phyloP scores from a whole-genome alignment of 2,797 vertebrate genomes.

The Hemitrygon akajei region DNA sequence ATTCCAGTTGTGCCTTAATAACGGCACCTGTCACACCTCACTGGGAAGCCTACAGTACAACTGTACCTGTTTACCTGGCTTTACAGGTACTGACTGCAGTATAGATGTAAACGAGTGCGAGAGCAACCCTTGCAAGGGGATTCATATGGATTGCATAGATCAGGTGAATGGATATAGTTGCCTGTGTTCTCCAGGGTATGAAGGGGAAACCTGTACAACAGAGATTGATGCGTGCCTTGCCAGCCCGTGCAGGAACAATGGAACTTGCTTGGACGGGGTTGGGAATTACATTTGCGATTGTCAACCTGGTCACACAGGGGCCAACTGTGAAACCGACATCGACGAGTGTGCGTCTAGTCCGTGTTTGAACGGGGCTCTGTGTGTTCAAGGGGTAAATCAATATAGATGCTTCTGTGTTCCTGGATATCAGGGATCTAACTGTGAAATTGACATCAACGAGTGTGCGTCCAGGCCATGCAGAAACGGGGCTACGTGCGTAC shows the following conservation, averaged over 20 bases:
- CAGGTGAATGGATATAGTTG: slow-evolving; percentile 56
- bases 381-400: slow-evolving; percentile 58
- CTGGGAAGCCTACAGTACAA: slow-evolving; percentile 54
- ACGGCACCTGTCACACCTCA: slow-evolving; percentile 51
- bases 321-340: slow-evolving; percentile 59
- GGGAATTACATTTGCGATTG: slow-evolving; percentile 62
- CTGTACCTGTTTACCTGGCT: slow-evolving; percentile 61
- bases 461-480: slow-evolving; percentile 83
- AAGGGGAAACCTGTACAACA: slow-evolving; percentile 55
- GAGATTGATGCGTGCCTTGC: slow-evolving; percentile 55
- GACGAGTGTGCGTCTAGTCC: slow-evolving; percentile 71
- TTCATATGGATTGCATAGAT: slow-evolving; percentile 55
- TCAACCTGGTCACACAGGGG: slow-evolving; percentile 60
- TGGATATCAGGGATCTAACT: slow-evolving; percentile 85
- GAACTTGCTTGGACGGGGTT: slow-evolving; percentile 55
- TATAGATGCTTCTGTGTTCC: slow-evolving; percentile 90
- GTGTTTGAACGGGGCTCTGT: slow-evolving; percentile 88
- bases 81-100: slow-evolving; percentile 54
- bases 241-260: slow-evolving; percentile 67
- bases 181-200: slow-evolving; percentile 58
- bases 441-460: slow-evolving; percentile 92
- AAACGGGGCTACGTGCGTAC: slow-evolving; percentile 77
- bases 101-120: slow-evolving; percentile 54
- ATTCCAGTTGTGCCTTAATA: slow-evolving; percentile 50
- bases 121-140: slow-evolving; percentile 60